A percentile compares a stretch with the other conserved stretches of the same genome.
Conservation (phyloP, 2,797 vertebrate species). For the Lemur catta region DNA sequence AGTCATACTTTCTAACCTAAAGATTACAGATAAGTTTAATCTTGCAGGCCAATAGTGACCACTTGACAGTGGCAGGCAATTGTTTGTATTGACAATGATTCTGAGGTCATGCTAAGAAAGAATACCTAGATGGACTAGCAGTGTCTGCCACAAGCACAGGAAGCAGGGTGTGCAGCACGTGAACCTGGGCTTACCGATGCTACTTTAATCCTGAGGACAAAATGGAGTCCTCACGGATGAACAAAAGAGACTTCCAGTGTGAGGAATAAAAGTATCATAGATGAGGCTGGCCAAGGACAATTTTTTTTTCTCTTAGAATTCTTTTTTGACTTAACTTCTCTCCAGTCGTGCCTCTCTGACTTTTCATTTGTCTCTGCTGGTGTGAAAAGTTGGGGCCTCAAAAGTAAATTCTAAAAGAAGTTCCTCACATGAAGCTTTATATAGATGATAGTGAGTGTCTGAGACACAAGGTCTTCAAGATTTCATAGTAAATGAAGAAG, state of each 20-base stretch:
- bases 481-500: background rate
- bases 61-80: background rate
- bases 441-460: background rate
- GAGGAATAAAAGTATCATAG: background rate
- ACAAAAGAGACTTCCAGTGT: background rate
- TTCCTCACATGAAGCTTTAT: background rate
- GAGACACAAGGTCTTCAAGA: slow-evolving; percentile 28
- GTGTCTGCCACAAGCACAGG: background rate
- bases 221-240: background rate
- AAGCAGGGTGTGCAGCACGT: rapidly evolving
- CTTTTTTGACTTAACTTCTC: background rate
- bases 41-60: background rate
- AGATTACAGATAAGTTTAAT: background rate
- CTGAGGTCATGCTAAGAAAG: background rate
- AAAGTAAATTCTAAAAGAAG: slow-evolving; percentile 24
- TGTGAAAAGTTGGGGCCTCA: background rate
- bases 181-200: background rate
- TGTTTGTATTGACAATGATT: background rate
- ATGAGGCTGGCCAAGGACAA: background rate
- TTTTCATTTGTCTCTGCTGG: slow-evolving; percentile 16
- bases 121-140: background rate
- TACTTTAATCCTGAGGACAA: background rate
- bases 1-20: background rate
- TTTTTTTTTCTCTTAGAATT: background rate
- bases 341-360: background rate